phyloP scores from a whole-genome alignment of 2,888 invertebrate species.

The Taphrorychus bicolor region DNA sequence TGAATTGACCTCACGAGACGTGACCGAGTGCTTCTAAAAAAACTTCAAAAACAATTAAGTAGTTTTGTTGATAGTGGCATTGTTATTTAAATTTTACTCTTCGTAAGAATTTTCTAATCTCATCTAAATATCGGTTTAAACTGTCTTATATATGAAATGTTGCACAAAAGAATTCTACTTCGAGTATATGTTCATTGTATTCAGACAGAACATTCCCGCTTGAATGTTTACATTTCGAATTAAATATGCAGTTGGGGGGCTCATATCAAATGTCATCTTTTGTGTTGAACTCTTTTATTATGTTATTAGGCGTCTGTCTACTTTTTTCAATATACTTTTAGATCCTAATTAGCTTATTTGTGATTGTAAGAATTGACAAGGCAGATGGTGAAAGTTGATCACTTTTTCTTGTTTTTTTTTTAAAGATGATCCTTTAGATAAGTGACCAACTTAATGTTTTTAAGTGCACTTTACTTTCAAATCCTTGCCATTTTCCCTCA shows the following conservation, averaged over 20 bases:
- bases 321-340: not conserved
- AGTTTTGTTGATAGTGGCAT: too few relatives aligned
- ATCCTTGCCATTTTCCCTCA: too few relatives aligned
- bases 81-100: not conserved
- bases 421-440: too few relatives aligned
- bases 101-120: conserved; percentile 1
- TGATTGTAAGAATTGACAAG: too few relatives aligned
- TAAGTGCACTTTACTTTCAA: too few relatives aligned
- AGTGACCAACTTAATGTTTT: too few relatives aligned
- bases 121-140: conserved; percentile 14
- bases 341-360: not conserved
- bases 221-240: conserved; percentile 44
- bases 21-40: not conserved
- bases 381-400: too few relatives aligned
- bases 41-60: not conserved
- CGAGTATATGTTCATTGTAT: not conserved
- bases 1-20: not conserved
- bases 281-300: not conserved
- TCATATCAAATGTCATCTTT: conserved; percentile 44
- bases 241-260: conserved; percentile 36
- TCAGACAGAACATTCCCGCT: not conserved
- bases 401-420: too few relatives aligned
- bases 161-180: conserved; percentile 13
- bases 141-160: not conserved
- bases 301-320: not conserved